Conservation (phyloP, 2,888 invertebrate species). For the Tenthredo livida region DNA sequence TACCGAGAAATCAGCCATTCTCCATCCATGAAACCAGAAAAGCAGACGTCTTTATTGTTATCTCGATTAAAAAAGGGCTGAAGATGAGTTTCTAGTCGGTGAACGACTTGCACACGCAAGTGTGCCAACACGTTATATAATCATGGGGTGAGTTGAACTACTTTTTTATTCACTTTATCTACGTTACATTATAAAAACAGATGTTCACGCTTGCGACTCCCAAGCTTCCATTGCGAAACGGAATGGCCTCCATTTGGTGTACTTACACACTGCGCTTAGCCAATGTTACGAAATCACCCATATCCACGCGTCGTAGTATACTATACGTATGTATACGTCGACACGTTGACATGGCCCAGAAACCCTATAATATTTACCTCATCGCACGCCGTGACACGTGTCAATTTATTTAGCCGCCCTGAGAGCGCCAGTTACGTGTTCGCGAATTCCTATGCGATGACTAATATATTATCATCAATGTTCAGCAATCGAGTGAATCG, state of each 20-base stretch:
- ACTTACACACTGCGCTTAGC: not conserved
- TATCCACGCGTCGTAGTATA: not conserved
- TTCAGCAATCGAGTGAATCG: not conserved
- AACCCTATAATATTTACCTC: not conserved
- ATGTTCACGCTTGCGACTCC: not conserved
- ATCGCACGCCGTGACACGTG: not conserved
- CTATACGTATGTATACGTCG: not conserved
- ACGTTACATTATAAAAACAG: constrained; percentile 11
- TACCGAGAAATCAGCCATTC: constrained; percentile 65
- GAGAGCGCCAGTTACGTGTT: not conserved
- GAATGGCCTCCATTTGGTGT: constrained; percentile 44
- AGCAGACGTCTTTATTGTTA: constrained; percentile 77
- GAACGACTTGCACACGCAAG: constrained; percentile 85
- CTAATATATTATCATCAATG: not conserved
- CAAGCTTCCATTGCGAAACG: not conserved
- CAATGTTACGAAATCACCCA: constrained; percentile 38
- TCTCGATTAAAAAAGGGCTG: constrained; percentile 80
- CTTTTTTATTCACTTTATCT: constrained; percentile 49
- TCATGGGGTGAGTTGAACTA: constrained; percentile 84
- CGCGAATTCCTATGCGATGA: not conserved
- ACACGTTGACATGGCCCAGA: not conserved
- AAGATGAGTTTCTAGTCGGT: constrained; percentile 88
- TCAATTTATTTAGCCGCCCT: not conserved
- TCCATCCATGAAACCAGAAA: constrained; percentile 73
- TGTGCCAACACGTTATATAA: constrained; percentile 84